These are phyloP conservation scores for Drosophila paranaensis DNA, from an alignment of 2,888 invertebrate species.

Conservation along the genomic window DNA sequence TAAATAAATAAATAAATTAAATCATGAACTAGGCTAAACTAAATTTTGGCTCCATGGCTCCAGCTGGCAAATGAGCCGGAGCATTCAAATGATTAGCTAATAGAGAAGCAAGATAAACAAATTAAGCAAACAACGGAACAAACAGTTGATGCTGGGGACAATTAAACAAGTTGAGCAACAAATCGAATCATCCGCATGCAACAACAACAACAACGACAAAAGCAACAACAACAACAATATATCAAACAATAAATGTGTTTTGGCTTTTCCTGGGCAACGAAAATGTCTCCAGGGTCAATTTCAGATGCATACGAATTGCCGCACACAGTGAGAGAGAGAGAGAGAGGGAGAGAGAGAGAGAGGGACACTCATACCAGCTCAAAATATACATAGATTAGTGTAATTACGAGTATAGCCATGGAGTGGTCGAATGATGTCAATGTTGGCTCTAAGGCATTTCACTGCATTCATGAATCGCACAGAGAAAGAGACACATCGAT, in stretches of 20 bases:
- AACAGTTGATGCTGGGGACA: slow-evolving; percentile 40
- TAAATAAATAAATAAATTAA: not conserved
- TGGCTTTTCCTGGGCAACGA: slow-evolving; percentile 50
- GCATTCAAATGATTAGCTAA: slow-evolving; percentile 9
- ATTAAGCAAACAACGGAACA: slow-evolving; percentile 29
- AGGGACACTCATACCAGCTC: not conserved
- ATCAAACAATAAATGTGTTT: slow-evolving; percentile 66
- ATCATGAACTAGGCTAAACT: not conserved
- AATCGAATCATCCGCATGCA: slow-evolving; percentile 29
- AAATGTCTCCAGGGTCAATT: slow-evolving; percentile 77
- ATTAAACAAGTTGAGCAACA: slow-evolving; percentile 44
- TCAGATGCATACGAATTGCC: slow-evolving; percentile 61
- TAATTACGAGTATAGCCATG: slow-evolving; percentile 63
- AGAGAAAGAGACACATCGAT: not conserved
- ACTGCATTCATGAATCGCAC: slow-evolving; percentile 33
- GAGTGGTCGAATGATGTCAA: slow-evolving; percentile 61
- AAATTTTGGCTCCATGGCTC: not conserved
- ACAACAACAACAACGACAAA: slow-evolving; percentile 30
- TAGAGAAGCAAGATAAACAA: slow-evolving; percentile 12
- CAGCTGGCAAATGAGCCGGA: not conserved
- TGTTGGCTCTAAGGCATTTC: slow-evolving; percentile 72
- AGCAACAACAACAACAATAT: slow-evolving; percentile 17
- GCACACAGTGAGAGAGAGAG: not conserved
- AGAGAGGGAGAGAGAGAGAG: not conserved
- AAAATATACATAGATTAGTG: slow-evolving; percentile 66